Evolutionary conservation across 2,888 invertebrate species (phyloP).

Genomic region (Xestoiulus laeticollis): DNA sequence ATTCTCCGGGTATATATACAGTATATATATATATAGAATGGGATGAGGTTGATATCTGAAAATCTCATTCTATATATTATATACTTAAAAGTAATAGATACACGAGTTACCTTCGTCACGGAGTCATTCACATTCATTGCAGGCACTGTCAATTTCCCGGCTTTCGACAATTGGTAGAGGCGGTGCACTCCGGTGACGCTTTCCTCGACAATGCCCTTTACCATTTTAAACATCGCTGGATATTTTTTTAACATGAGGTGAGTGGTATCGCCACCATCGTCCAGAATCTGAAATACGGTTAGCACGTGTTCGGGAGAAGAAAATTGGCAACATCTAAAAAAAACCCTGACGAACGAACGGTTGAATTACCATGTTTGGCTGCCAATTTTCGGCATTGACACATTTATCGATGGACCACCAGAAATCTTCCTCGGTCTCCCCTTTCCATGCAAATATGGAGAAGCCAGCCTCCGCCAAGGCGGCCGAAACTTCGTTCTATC

Average conservation of each 20-base stretch:
- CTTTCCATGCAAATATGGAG: constrained; percentile 95
- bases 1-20: too few species aligned
- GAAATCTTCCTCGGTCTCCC: constrained; percentile 97
- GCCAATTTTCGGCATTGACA: constrained; percentile 90
- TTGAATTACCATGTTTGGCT: constrained; percentile 82
- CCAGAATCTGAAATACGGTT: constrained; percentile 73
- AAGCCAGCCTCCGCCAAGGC: constrained; percentile 88
- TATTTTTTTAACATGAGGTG: constrained; percentile 96
- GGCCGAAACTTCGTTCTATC: constrained; percentile 93
- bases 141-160: constrained; percentile 91
- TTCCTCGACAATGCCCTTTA: constrained; percentile 96
- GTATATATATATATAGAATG: too few species aligned
- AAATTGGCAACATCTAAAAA: not conserved
- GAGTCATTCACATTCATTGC: constrained; percentile 99
- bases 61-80: too few species aligned
- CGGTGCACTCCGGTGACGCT: constrained; percentile 98
- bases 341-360: not conserved
- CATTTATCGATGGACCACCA: constrained; percentile 99
- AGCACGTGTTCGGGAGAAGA: not conserved
- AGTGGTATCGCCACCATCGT: constrained; percentile 97
- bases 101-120: constrained; percentile 80
- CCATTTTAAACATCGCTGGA: constrained; percentile 89
- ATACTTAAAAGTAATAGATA: too few species aligned
- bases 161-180: constrained; percentile 93
- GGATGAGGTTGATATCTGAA: too few species aligned